Evolutionary conservation across 2,113 vertebrate species (phyloP).

Genomic region (Nanorana parkeri): DNA sequence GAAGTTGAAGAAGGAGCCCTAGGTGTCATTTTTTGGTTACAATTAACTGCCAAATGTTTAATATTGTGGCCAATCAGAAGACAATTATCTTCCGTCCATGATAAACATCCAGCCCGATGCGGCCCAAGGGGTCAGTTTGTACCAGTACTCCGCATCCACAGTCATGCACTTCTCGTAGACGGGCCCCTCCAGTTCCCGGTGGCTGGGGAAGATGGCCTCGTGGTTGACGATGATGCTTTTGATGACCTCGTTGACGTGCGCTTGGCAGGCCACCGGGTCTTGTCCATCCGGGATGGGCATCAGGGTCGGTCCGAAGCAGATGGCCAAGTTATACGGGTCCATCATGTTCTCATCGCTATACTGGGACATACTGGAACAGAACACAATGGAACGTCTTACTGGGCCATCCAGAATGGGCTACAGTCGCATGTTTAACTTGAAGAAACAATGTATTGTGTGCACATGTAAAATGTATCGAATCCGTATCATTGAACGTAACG

Average conservation of each 20-base stretch:
- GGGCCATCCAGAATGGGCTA: too few species aligned
- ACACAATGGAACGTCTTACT: not conserved
- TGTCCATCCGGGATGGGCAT: constrained; percentile 98
- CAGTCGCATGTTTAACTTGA: too few species aligned
- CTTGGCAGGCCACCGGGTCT: constrained; percentile 95
- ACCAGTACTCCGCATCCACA: constrained; percentile 98
- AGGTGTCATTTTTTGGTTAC: not conserved
- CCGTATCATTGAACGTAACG: too few species aligned
- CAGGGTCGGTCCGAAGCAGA: constrained; percentile 97
- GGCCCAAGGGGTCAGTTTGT: constrained; percentile 45
- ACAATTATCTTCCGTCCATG: too few species aligned
- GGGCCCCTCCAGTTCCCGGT: constrained; percentile 90
- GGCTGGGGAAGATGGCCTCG: constrained; percentile 92
- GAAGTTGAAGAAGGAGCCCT: not conserved
- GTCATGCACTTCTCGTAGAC: constrained; percentile 99
- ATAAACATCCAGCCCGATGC: too few species aligned
- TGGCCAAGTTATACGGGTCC: constrained; percentile 98
- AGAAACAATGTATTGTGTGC: too few species aligned
- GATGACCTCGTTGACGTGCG: constrained; percentile 98
- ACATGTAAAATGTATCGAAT: too few species aligned
- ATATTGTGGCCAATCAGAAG: not conserved
- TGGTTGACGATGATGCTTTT: constrained; percentile 95
- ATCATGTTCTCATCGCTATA: constrained; percentile 99
- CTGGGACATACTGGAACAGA: constrained; percentile 86
- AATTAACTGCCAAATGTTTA: not conserved